Base-by-base conservation (phyloP, 2,113 vertebrate genomes). In the Sinocyclocheilus grahami region DNA sequence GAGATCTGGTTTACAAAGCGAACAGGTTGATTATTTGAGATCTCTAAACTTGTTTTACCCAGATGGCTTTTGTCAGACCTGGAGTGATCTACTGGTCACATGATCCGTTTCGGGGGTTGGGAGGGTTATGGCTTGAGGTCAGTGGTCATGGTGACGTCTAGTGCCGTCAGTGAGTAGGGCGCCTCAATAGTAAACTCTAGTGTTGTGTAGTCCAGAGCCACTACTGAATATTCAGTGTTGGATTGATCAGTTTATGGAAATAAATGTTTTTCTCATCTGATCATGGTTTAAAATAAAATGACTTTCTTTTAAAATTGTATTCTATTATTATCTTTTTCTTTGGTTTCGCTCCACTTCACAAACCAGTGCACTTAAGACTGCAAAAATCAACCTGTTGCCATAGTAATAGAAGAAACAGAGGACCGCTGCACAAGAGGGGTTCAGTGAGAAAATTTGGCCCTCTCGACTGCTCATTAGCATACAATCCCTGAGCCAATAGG, bases 381-480 rank as follows among this genome's bases (percentile, higher is more conserved):
- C 82, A 89, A 84, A 92, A 91, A 93, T 92, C 91, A 92, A 90
- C 90, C 86, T 89, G 94, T 95, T 95, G 87, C 93, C 91, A 93
- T 94, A 91, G 94, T 71, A 92, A 94, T 89, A 75, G 88, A 86
- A 90, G 91, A 92, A 92, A 93, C 91, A 89, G 89, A 86, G 74
- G 91, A 91, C 89, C 89, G 87, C 86, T 67, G 84, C 91, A 90
- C 92, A 94, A 91, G 89, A 87, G 90, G 90, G 89, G 90, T 89
- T 78, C 87, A 89, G 89, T 84, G 87, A 89, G 91, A 87, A 87
- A 85, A 92, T 92, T 92, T 88, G 67, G 86, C 87, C 87, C 93
- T 93, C 82, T 92, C 87, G 87, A 90, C 88, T 87, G 87, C 6
- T 88, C 87, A 94, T 94, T 95, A 92, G 92, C 93, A 94, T 94